Percentiles rank a stretch among this genome's conserved stretches.
Conservation (phyloP, 2,888 invertebrate genomes). For the Oscheius sp. region DNA sequence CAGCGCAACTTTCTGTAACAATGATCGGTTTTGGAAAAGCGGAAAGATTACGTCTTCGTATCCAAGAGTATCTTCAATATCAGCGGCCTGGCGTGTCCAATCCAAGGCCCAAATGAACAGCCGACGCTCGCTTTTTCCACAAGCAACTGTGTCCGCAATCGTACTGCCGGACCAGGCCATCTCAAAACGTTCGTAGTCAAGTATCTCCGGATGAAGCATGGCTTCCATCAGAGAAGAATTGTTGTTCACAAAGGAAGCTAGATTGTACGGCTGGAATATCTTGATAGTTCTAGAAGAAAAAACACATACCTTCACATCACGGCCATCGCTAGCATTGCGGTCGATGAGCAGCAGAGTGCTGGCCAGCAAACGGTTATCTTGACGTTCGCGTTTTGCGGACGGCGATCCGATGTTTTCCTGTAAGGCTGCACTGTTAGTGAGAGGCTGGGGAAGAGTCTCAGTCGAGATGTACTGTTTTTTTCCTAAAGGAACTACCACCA, state of each 20-base stretch:
- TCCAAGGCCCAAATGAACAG: conserved; percentile 63
- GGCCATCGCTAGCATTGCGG: conserved; percentile 54
- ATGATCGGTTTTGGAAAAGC: no score
- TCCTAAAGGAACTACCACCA: neutral
- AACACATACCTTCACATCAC: conserved; percentile 35
- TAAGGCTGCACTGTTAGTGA: conserved; percentile 19
- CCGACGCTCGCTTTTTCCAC: conserved; percentile 57
- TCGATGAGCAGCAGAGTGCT: conserved; percentile 56
- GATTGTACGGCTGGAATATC: conserved; percentile 25
- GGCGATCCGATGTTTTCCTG: conserved; percentile 38
- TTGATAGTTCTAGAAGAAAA: no score
- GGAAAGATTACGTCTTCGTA: conserved; percentile 36
- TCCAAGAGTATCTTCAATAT: conserved; percentile 51
- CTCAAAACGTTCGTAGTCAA: conserved; percentile 63
- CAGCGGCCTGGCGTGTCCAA: conserved; percentile 59
- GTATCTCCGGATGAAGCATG: conserved; percentile 59
- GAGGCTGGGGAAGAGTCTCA: neutral
- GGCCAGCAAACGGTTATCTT: conserved; percentile 53
- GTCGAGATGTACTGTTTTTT: neutral
- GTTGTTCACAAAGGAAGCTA: conserved; percentile 24
- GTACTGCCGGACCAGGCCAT: conserved; percentile 54
- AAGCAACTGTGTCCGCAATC: conserved; percentile 50
- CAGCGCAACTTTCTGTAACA: conserved; percentile 38
- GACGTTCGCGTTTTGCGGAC: conserved; percentile 48
- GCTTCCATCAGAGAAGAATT: conserved; percentile 44